Conservation (phyloP, 2,888 invertebrate species). For the Eurois occulta region DNA sequence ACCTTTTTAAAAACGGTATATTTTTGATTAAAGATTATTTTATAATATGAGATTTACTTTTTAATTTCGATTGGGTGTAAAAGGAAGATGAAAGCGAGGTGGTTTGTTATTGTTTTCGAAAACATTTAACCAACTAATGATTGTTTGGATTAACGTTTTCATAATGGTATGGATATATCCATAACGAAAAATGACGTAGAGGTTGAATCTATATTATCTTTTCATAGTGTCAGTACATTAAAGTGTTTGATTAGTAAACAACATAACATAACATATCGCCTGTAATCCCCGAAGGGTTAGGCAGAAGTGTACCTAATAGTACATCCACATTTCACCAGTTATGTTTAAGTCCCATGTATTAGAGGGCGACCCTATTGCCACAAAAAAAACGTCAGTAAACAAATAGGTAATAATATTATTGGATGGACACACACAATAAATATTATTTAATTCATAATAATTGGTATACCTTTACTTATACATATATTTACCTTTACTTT, state of each 20-base stretch:
- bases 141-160: neutral
- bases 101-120: neutral
- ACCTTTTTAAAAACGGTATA: slow-evolving; percentile 56
- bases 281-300: neutral
- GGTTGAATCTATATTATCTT: neutral
- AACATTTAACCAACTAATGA: neutral
- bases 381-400: no score
- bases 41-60: slow-evolving; percentile 30
- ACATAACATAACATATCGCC: neutral
- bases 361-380: no score
- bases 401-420: neutral
- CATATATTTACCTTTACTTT: neutral
- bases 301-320: no score
- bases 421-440: neutral
- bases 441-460: neutral
- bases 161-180: neutral
- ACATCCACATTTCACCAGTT: no score
- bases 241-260: no score
- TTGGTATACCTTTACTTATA: neutral
- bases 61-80: slow-evolving; percentile 22
- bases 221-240: neutral
- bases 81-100: neutral
- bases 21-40: slow-evolving; percentile 60
- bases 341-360: no score
- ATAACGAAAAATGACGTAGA: neutral